phyloP scores from a whole-genome alignment of 92 coral and sea anemone genomes.

The Plumapathes pennacea region DNA sequence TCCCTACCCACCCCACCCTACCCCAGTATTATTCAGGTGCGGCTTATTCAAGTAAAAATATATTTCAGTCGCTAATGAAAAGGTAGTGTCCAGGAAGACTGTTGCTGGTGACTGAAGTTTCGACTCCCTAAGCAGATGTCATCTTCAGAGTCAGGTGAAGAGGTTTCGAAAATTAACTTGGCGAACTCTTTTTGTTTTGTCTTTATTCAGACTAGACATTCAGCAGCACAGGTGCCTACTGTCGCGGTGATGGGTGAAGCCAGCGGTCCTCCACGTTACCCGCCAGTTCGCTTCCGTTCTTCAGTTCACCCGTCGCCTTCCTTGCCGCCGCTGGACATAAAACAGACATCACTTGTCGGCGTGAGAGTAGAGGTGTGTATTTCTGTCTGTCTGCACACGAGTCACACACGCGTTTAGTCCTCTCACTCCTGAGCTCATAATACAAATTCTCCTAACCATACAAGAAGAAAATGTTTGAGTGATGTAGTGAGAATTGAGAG shows the following conservation, averaged over 20 bases:
- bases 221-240: slow-evolving; percentile 93
- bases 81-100: no score
- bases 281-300: slow-evolving; percentile 95
- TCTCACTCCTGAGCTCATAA: background rate
- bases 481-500: no score
- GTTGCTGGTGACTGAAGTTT: no score
- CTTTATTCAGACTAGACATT: slow-evolving; percentile 47
- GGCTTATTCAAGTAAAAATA: no score
- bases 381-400: background rate
- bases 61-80: no score
- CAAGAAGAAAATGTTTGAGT: no score
- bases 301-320: slow-evolving; percentile 89
- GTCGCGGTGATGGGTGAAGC: slow-evolving; percentile 95
- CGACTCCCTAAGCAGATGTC: no score
- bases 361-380: slow-evolving; percentile 64
- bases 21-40: no score
- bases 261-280: slow-evolving; percentile 80
- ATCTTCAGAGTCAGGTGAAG: no score
- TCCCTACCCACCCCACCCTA: background rate
- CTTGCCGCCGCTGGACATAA: slow-evolving; percentile 78
- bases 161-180: no score
- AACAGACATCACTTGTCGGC: slow-evolving; percentile 87
- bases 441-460: background rate
- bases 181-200: background rate
- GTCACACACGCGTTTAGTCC: background rate